phyloP scores from a whole-genome alignment of 2,113 vertebrate genomes.

The Ancistrus triradiatus region DNA sequence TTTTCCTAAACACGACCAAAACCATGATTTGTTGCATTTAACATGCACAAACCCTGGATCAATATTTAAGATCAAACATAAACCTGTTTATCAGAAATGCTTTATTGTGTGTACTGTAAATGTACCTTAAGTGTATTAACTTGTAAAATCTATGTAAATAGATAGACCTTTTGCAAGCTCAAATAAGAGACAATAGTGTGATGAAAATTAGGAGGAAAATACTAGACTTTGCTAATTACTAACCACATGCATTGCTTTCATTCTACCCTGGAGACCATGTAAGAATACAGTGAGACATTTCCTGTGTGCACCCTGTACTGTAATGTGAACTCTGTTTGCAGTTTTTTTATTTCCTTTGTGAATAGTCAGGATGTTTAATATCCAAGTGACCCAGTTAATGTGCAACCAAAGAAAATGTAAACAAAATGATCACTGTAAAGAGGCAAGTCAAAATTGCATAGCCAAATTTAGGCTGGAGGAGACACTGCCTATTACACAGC shows the following conservation, averaged over 20 bases:
- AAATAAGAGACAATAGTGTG: constrained; percentile 1
- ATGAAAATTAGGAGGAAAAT: not conserved
- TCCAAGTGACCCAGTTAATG: constrained; percentile 26
- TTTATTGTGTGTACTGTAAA: constrained; percentile 34
- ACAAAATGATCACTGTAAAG: constrained; percentile 27
- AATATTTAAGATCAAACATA: constrained; percentile 16
- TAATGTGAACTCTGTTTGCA: constrained; percentile 26
- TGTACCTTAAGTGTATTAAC: constrained; percentile 42
- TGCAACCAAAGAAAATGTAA: constrained; percentile 35
- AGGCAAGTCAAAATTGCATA: too few relatives aligned
- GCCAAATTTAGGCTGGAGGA: constrained; percentile 27
- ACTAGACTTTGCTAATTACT: constrained; percentile 17
- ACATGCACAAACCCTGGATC: too few relatives aligned
- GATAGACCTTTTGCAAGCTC: constrained; percentile 58
- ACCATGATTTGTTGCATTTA: too few relatives aligned
- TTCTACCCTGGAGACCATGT: constrained; percentile 12
- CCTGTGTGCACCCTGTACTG: constrained; percentile 21
- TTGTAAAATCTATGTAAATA: constrained; percentile 56
- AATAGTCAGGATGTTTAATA: constrained; percentile 5
- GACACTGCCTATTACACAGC: constrained; percentile 24
- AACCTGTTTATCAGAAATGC: constrained; percentile 26
- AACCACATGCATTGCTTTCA: constrained; percentile 2
- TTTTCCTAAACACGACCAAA: too few relatives aligned
- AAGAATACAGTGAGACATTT: constrained; percentile 14
- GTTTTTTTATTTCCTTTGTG: constrained; percentile 24